A percentile compares a stretch with the other conserved stretches of the same genome.
These are phyloP conservation scores for Pseudococcus jackbeardsleyi DNA, from an alignment of 2,888 invertebrate species.

Conservation along the genomic window DNA sequence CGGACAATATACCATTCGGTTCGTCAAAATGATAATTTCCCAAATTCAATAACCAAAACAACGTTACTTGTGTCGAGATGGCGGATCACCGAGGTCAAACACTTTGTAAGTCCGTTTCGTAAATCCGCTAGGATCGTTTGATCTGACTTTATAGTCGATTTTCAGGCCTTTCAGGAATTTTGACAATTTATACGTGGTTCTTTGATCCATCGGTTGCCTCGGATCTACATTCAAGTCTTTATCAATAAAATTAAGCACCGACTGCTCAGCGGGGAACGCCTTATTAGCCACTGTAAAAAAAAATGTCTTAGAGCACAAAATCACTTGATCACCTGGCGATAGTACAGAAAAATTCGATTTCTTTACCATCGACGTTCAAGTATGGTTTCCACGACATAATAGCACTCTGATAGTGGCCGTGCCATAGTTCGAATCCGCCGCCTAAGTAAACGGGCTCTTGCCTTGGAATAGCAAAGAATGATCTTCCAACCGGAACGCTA, in stretches of 20 bases:
- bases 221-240: not conserved
- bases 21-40: not conserved
- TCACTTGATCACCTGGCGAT: not conserved
- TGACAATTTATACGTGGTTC: slow-evolving; percentile 67
- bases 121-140: slow-evolving; percentile 69
- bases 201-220: not conserved
- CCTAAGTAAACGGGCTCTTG: slow-evolving; percentile 72
- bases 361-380: slow-evolving; percentile 88
- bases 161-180: slow-evolving; percentile 72
- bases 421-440: slow-evolving; percentile 90
- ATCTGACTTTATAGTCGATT: slow-evolving; percentile 71
- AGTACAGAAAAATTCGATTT: not conserved
- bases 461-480: slow-evolving; percentile 26
- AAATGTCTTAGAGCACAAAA: not conserved
- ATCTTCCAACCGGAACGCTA: slow-evolving; percentile 39
- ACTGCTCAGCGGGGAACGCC: slow-evolving; percentile 71
- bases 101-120: slow-evolving; percentile 71
- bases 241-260: slow-evolving; percentile 68
- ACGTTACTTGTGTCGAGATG: slow-evolving; percentile 63
- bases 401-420: slow-evolving; percentile 93
- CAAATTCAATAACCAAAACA: not conserved
- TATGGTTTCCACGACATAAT: slow-evolving; percentile 86
- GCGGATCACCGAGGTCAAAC: slow-evolving; percentile 70
- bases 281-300: slow-evolving; percentile 47
- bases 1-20: not conserved